These are phyloP conservation scores for Monarcha castaneiventris DNA, from an alignment of 2,113 vertebrate genomes.

Conservation along the genomic window DNA sequence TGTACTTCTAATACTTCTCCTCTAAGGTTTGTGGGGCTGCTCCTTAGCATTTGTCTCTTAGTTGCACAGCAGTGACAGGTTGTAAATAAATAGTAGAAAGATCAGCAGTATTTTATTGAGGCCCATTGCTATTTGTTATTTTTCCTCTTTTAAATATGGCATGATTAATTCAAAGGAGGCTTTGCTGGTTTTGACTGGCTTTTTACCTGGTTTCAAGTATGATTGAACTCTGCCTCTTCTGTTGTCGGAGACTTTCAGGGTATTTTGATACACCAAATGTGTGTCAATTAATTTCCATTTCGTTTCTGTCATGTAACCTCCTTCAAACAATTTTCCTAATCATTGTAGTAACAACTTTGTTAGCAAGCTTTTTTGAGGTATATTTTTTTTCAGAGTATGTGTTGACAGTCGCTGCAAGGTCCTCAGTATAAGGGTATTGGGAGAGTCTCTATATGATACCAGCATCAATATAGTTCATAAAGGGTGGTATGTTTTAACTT, in stretches of 20 bases:
- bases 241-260: not conserved
- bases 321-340: not conserved
- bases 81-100: not conserved
- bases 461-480: not conserved
- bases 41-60: not conserved
- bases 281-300: rapidly evolving
- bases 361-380: not conserved
- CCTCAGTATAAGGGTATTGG: not conserved
- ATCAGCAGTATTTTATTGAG: not conserved
- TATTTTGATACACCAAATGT: not conserved
- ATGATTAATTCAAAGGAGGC: not conserved
- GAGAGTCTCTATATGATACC: not conserved
- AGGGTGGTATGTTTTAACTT: not conserved
- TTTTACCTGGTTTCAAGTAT: not conserved
- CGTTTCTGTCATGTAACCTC: not conserved
- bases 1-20: not conserved
- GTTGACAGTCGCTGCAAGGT: not conserved
- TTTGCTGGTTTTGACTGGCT: not conserved
- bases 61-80: not conserved
- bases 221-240: not conserved
- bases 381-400: not conserved
- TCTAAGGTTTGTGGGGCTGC: not conserved
- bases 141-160: not conserved
- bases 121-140: not conserved
- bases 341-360: not conserved